These are phyloP conservation scores for Drosophila gaucha DNA, from an alignment of 2,888 invertebrate genomes.

Conservation along the genomic window DNA sequence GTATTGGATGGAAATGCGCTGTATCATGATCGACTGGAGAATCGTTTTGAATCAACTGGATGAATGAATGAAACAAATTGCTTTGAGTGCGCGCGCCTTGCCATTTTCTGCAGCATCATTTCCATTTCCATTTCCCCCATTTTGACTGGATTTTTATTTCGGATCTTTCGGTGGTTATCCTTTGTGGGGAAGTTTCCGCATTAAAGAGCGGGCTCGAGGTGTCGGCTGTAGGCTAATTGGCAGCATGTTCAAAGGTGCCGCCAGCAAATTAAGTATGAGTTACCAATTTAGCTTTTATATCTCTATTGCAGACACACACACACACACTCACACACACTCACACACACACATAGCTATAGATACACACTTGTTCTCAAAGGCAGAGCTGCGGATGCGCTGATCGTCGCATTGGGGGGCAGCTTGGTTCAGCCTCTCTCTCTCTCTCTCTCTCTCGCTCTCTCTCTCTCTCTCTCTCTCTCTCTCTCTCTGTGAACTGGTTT, in stretches of 20 bases:
- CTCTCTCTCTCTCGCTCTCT: conserved; percentile 11
- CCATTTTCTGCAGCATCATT: conserved; percentile 70
- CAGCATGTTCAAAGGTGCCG: conserved; percentile 85
- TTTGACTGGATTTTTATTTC: conserved; percentile 16
- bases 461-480: conserved; percentile 7
- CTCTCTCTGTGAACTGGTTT: conserved; percentile 62
- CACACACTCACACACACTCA: conserved; percentile 5
- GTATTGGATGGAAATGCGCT: conserved; percentile 54
- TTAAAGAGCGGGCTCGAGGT: conserved; percentile 79
- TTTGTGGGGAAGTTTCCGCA: conserved; percentile 35
- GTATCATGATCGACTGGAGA: conserved; percentile 46
- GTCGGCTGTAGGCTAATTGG: conserved; percentile 85
- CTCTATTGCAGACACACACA: conserved; percentile 77
- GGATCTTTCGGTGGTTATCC: conserved; percentile 38
- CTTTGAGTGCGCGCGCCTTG: conserved; percentile 49
- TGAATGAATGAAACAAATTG: conserved; percentile 73
- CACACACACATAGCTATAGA: conserved; percentile 9
- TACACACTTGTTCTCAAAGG: conserved; percentile 27
- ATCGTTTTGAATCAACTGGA: conserved; percentile 24
- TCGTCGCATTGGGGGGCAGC: conserved; percentile 57
- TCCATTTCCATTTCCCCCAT: conserved; percentile 52
- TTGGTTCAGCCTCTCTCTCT: conserved; percentile 13
- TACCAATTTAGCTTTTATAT: conserved; percentile 84
- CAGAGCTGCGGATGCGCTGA: conserved; percentile 50
- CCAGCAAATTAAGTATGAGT: conserved; percentile 84